Evolutionary conservation across 2,113 vertebrate species (phyloP), one percentile per base, ranked within the genome.

Genomic region (Tyrannus savana): DNA sequence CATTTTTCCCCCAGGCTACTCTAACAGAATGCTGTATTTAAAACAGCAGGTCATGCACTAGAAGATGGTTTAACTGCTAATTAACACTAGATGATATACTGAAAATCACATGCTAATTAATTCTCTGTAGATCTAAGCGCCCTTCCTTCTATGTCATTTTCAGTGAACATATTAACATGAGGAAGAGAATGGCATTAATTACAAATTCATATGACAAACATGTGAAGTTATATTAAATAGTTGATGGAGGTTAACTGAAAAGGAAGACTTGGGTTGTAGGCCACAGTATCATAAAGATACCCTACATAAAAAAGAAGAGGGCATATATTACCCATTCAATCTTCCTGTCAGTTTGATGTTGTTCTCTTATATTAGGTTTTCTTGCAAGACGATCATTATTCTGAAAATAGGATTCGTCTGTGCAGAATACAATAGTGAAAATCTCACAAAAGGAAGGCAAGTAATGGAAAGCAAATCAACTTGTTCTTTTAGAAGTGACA

Each of bases 21-120:
- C 56, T 87, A 97, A 89, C 90, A 92, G 84, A 97, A 96, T 14
- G 50, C 80, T 92, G 82, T 69, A 95, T 84, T 97, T 95, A 97
- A 97, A 97, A 95, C 97, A 97, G 95, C 88, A 93, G 95, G 92
- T 97, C 96, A 49, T 82, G 76, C 87, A 73, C 87, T 73, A 96
- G 92, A 96, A 93, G 85, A 92, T 67, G 76, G 86, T 88, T 97
- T 96, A 97, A 97, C 93, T 97, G 85, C 93, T 98, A 96, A 97
- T 98, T 98, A 97, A 97, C 95, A 94, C 78, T 94, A 50, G 87
- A 96, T 95, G 88, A 96, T 97, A 96, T 91, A 91, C 81, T 93
- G 94, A 96, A 93, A 97, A 97, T 97, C 95, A 91, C 96, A 97
- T 95, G 81, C 95, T 97, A 97, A 98, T 98, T 97, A 97, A 97